Evolutionary conservation across 1,140 invertebrate species (phyloP), one percentile per base, ranked within the genome.

Genomic region (Pantala flavescens): DNA sequence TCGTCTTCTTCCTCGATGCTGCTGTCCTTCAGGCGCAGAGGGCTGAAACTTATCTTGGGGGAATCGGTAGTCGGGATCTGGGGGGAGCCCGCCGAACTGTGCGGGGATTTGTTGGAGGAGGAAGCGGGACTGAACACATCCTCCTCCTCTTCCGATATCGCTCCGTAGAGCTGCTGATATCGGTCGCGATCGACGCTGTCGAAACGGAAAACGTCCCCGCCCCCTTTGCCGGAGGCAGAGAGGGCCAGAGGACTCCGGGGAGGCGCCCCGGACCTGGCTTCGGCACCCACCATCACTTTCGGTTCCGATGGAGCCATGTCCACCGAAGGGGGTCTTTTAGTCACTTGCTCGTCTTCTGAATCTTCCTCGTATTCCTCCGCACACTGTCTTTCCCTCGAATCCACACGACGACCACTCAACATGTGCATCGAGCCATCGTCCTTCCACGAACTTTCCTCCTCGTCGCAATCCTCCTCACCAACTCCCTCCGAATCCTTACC

Each of bases 81-180:
- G 1, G 49, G 49, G 5, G 49, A 63, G 12, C 49, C 49, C n/a
- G 49, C 49, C 7, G 85, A 86, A 74, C 84, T 85, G 73, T 85
- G 84, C 0, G 85, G 84, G 3, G 84, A 84, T 76, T 84, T 84
- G 75, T 85, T 84, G 24, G 84, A 84, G 36, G 84, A 84, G 76
- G 84, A 84, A 49, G 84, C 81, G 11, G 86, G 85, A 80, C 85
- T 85, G 79, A 87, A 87, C 23, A 87, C 85, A 77, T 87, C 85
- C 75, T 87, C 84, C 74, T 77, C 71, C 75, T 81, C 79, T 76
- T 86, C 86, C n/a, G 81, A 80, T 73, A 83, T 82, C 73, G 80
- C 81, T 72, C 78, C 78, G 74, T 77, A 81, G 63, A 78, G 72
- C 23, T 42, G 23, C 28, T 71, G 73, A 76, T 85, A 83, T 49